Base-by-base conservation (phyloP, 2,797 vertebrate species). In the Percopsis omiscomaycus region DNA sequence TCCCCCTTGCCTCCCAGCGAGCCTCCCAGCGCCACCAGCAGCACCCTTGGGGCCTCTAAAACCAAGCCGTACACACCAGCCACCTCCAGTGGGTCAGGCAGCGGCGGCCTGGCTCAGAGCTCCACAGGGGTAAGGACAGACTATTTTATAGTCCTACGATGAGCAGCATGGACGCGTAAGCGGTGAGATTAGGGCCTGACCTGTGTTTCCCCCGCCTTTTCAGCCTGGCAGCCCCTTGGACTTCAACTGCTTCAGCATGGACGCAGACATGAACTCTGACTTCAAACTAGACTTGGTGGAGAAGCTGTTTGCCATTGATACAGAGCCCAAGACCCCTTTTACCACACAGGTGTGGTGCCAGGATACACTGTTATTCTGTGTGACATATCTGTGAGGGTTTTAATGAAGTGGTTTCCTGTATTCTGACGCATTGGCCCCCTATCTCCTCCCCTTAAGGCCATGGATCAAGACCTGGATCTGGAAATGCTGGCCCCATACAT, bases 401-500 rank as follows among this genome's bases (percentile, higher is more conserved):
- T 0, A 45, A 9, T 22, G 6, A 12, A 54, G 22, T 0, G 1
- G 1, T 1, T 61, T 1, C 48, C 27, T 59, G 11, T 16, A 12
- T 37, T 48, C 3, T 16, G 22, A 73, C 37, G 58, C 1, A 64
- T 70, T 14, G 8, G 2, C 47, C 9, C 8, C 54, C 60, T 59
- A 27, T 61, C 30, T 48, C 14, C 50, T 69, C 13, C 6, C 63
- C 12, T 64, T 0, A 15, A 97, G 96, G 90, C 92, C 71, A 94
- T 93, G 2, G 94, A 96, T 10, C 37, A 42, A 49, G 90, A 91
- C 84, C 90, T 96, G 74, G 97, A 98, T 74, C 86, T 99, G 88
- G 98, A 99, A 85, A 98, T 97, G 97, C 84, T 99, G 58, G 98
- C 98, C 56, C 98, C 98, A 5, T 99, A 98, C 78, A 99, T 99